These are phyloP conservation scores for Esox lucius DNA, from an alignment of 2,797 vertebrate species.

Conservation along the genomic window DNA sequence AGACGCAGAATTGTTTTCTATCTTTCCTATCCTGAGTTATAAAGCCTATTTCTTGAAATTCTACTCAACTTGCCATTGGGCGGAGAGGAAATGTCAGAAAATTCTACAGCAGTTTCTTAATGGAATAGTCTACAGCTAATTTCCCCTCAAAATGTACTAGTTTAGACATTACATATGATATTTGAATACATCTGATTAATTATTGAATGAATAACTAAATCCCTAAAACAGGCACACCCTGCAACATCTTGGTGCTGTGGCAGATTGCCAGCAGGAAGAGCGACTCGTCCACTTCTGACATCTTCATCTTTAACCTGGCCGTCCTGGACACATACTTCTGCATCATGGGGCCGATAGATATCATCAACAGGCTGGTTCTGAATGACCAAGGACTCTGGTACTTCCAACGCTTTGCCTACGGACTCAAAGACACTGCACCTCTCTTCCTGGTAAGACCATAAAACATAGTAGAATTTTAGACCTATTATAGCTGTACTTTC, in stretches of 20 bases:
- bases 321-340: slow-evolving; percentile 71
- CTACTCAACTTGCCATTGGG: too few relatives aligned
- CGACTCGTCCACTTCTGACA: slow-evolving; percentile 64
- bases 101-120: too few relatives aligned
- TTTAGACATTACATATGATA: too few relatives aligned
- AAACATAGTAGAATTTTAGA: too few relatives aligned
- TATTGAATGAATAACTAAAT: neutral
- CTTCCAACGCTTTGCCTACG: slow-evolving; percentile 69
- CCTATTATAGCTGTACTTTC: too few relatives aligned
- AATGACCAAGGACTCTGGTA: slow-evolving; percentile 59
- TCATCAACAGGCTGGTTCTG: slow-evolving; percentile 67
- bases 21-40: too few relatives aligned
- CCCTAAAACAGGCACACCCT: slow-evolving; percentile 25
- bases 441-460: slow-evolving; percentile 67
- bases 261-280: slow-evolving; percentile 59
- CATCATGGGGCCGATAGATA: slow-evolving; percentile 44
- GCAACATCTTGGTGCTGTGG: slow-evolving; percentile 74
- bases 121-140: too few relatives aligned
- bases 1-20: too few relatives aligned
- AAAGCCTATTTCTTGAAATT: too few relatives aligned
- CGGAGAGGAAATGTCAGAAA: too few relatives aligned
- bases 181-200: too few relatives aligned
- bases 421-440: slow-evolving; percentile 68
- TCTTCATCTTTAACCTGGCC: slow-evolving; percentile 75
- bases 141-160: too few relatives aligned